Base-by-base conservation (phyloP, 2,888 invertebrate species). In the Sphaerophoria taeniata region DNA sequence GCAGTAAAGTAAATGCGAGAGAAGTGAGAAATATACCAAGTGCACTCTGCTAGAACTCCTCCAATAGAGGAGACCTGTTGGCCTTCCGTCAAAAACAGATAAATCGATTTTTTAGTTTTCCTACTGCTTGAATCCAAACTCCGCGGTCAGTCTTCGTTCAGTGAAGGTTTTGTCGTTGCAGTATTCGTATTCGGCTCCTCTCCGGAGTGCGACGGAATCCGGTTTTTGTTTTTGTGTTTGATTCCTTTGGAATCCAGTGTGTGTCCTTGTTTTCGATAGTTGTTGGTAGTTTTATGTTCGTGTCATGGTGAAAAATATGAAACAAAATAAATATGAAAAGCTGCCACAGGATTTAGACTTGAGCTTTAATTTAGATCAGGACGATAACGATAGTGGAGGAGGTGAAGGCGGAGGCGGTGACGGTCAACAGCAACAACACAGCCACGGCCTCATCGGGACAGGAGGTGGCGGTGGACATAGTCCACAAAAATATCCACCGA, bases 311-410 rank as follows among this genome's bases (percentile, higher is more conserved):
- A 88, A 87, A 88, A 88, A 87, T 89, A 91, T 91, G 91, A 91
- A 91, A 91, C 91, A 91, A 88, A 91, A 91, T 88, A 92, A 91
- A 88, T 92, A 92, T 91, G 91, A 90, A 71, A 92, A 91, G 89
- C 88, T 92, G 84, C 91, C 92, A 88, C 92, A 92, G 89, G 92
- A 92, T 89, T 90, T 91, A 88, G 92, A 92, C 90, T 89, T 91
- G 88, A 91, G 90, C 88, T 91, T 90, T 69, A 87, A 78, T 49
- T 74, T 67, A 70, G 86, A 87, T 55, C 87, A 87, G 69, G 53
- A 85, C 60, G 72, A 82, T 33, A 81, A 78, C 73, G 87, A 88
- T 65, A 87, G 87, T 65, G 87, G 87, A 63, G 88, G 87, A 43
- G 87, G 80, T 31, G 88, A 87, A 34, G 87, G 81, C 47, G 88